A percentile compares a stretch with the other conserved stretches of the same genome.
Conservation (phyloP, 2,797 vertebrate genomes). For the Alfaro cultratus region DNA sequence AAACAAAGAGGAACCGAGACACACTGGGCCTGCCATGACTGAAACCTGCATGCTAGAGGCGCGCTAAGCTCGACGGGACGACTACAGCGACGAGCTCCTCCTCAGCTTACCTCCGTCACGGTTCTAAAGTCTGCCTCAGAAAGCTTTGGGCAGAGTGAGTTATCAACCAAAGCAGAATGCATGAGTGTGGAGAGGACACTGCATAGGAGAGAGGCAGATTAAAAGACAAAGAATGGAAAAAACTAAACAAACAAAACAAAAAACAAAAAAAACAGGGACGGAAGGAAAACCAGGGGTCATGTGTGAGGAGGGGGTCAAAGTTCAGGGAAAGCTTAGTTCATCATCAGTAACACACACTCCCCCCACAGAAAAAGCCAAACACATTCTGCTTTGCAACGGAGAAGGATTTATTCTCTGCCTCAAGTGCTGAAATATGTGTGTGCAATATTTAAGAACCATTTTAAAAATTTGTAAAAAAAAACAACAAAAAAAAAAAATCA, state of each 20-base stretch:
- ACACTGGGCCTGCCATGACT: constrained; percentile 14
- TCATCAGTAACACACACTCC: not conserved
- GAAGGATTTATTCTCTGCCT: constrained; percentile 72
- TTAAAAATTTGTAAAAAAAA: constrained; percentile 46
- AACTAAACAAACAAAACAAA: too few species aligned
- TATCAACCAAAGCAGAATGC: constrained; percentile 73
- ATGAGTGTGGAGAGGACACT: constrained; percentile 56
- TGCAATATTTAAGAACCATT: constrained; percentile 62
- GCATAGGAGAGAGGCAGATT: constrained; percentile 32
- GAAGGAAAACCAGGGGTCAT: not conserved
- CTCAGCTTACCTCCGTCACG: constrained; percentile 71
- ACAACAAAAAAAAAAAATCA: constrained; percentile 26
- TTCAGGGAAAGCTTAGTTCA: constrained; percentile 17
- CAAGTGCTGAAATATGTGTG: constrained; percentile 58
- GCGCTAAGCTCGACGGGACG: constrained; percentile 36
- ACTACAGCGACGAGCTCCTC: constrained; percentile 31
- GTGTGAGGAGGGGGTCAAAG: constrained; percentile 12
- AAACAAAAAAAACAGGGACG: constrained; percentile 29
- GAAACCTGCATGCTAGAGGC: constrained; percentile 62
- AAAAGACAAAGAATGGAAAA: constrained; percentile 26
- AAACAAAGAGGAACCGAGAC: constrained; percentile 15
- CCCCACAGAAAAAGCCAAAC: constrained; percentile 30
- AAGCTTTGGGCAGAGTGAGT: constrained; percentile 58
- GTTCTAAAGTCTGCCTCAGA: constrained; percentile 68
- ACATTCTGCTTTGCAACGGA: constrained; percentile 59